phyloP scores from a whole-genome alignment of 2,113 vertebrate species.

The Pelusios castaneus region DNA sequence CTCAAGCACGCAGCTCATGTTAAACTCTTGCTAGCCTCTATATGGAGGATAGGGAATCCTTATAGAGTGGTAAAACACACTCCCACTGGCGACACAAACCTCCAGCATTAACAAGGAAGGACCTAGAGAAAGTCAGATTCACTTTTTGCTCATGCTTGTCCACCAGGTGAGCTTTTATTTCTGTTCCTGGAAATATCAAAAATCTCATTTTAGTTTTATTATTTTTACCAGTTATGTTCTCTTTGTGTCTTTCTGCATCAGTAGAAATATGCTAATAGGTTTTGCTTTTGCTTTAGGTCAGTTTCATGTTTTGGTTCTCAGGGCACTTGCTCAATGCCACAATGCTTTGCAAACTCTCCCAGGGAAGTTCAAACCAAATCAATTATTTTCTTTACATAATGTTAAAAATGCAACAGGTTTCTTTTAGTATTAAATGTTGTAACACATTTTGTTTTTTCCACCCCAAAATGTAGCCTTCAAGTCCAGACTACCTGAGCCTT shows the following conservation, averaged over 20 bases:
- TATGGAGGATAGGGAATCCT: background rate
- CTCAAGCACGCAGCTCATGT: rapidly evolving
- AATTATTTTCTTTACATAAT: conserved; percentile 53
- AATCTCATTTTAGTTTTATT: background rate
- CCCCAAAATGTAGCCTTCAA: background rate
- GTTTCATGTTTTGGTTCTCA: conserved; percentile 52
- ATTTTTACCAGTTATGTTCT: background rate
- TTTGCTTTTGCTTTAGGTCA: conserved; percentile 60
- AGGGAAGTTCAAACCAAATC: conserved; percentile 35
- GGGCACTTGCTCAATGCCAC: conserved; percentile 35
- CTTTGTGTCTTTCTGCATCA: background rate
- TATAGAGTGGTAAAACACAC: background rate
- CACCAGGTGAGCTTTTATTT: background rate
- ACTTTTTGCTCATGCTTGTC: background rate
- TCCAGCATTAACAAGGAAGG: rapidly evolving
- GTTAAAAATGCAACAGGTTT: conserved; percentile 47
- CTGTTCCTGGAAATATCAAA: background rate
- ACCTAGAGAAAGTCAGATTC: background rate
- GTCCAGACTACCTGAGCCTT: background rate
- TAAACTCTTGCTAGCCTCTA: rapidly evolving
- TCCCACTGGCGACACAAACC: too few species aligned
- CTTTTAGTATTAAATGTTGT: background rate
- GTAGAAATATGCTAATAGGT: conserved; percentile 27
- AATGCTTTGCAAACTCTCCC: conserved; percentile 57
- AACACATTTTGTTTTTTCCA: background rate